Evolutionary conservation across 2,888 invertebrate species (phyloP), one percentile per base, ranked within the genome.

Genomic region (Taphrorychus bicolor): DNA sequence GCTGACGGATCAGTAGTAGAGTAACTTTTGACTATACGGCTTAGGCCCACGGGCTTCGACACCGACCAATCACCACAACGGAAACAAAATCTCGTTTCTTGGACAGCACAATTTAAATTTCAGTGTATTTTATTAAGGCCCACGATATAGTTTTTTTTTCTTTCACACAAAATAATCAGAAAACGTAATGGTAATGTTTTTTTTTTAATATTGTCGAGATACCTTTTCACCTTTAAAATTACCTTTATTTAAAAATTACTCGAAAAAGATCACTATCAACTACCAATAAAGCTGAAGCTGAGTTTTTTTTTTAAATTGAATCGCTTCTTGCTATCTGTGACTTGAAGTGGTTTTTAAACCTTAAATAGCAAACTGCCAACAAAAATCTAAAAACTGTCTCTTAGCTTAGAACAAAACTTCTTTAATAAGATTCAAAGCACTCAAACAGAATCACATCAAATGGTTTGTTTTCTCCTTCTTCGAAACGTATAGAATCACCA

Each of bases 51-150:
- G 14, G 14, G 14, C 14, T 45, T 59, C 56, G 59, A 61, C 48
- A 62, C 21, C 16, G 58, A 67, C 62, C 62, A 61, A 61, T 58
- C 61, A 53, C 62, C 42, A 48, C 16, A 67, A 22, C 19, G 9
- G 23, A 41, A 48, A 19, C 48, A 42, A 79, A 77, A 78, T 78
- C 5, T 32, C 32, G 11, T 7, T 17, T 17, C 81, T 82, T 83
- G 83, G 83, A 83, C 83, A 84, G 83, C 81, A 83, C 82, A 78
- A 81, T 82, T 65, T 41, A 66, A 66, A 81, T 82, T 83, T 82
- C 82, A 83, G 82, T 83, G 80, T 83, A 82, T 82, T 83, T 82
- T 83, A 67, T 71, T n/a, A 84, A 84, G 84, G 84, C 83, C 83
- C 84, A 84, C 82, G 82, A 83, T 82, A 82, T 81, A 82, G 81